A percentile compares a stretch with the other conserved stretches of the same genome.
Evolutionary conservation across 2,113 vertebrate species (phyloP).

Genomic region (Elephas maximus): DNA sequence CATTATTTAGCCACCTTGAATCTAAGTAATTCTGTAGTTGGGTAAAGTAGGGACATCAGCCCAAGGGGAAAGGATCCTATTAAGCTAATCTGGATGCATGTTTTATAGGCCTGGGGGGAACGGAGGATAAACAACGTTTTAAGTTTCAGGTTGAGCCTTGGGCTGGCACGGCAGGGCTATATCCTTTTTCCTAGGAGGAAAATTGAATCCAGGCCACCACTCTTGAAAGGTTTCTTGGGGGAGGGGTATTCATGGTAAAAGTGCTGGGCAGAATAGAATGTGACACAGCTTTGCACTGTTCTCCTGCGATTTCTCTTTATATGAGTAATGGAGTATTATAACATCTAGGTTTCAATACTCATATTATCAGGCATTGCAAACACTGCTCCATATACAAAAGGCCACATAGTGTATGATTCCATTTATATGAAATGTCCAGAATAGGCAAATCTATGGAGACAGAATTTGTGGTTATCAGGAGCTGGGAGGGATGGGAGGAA

Average conservation of each 20-base stretch:
- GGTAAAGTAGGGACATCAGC: slow-evolving; percentile 58
- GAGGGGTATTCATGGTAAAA: background rate
- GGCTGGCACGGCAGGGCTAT: background rate
- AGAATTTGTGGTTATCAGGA: slow-evolving; percentile 5
- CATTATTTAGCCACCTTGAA: slow-evolving; percentile 54
- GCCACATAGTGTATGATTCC: background rate
- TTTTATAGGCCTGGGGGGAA: slow-evolving; percentile 73
- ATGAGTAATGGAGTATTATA: background rate
- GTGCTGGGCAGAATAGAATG: background rate
- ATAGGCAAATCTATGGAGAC: slow-evolving; percentile 39
- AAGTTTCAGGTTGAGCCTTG: slow-evolving; percentile 67
- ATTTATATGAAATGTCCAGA: background rate
- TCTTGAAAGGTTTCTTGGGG: slow-evolving; percentile 1
- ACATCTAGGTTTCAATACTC: background rate
- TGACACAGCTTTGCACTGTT: background rate
- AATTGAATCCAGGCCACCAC: slow-evolving; percentile 55
- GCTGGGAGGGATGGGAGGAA: background rate
- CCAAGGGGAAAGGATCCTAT: slow-evolving; percentile 57
- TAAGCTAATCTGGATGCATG: slow-evolving; percentile 75
- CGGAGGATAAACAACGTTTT: slow-evolving; percentile 69
- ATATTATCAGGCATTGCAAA: background rate
- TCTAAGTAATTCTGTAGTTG: slow-evolving; percentile 55
- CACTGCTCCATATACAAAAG: slow-evolving; percentile 21
- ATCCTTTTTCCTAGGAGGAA: slow-evolving; percentile 76
- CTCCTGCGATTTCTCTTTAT: slow-evolving; percentile 46